phyloP scores from a whole-genome alignment of 2,113 vertebrate genomes.

The Panthera leo region DNA sequence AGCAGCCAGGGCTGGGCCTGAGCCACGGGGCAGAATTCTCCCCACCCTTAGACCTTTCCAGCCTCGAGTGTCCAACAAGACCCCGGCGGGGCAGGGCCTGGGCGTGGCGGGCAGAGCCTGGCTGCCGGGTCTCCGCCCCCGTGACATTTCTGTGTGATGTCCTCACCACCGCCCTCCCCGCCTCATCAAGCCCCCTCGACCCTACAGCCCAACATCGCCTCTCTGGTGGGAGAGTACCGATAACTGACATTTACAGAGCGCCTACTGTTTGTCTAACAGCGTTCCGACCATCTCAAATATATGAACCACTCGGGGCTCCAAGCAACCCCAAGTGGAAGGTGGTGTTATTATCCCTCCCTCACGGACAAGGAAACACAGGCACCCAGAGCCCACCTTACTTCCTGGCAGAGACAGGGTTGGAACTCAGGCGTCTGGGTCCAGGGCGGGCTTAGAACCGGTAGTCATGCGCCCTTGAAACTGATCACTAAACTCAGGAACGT shows the following conservation, averaged over 20 bases:
- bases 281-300: background rate
- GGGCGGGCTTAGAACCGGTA: rapidly evolving
- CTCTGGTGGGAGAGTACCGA: background rate
- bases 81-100: background rate
- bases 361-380: rapidly evolving
- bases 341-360: no score
- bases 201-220: background rate
- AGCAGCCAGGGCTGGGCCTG: background rate
- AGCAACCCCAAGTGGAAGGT: rapidly evolving
- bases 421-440: background rate
- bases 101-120: background rate
- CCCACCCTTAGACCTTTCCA: background rate
- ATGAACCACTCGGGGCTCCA: background rate
- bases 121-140: background rate
- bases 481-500: rapidly evolving
- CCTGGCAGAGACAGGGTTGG: background rate
- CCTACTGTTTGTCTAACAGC: background rate
- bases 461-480: rapidly evolving
- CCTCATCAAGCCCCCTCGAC: background rate
- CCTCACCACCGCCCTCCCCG: rapidly evolving
- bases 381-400: no score
- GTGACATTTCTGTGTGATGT: rapidly evolving
- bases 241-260: background rate
- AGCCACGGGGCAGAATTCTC: background rate
- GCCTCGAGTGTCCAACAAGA: background rate